Conservation (phyloP, 2,113 vertebrate species). For the Chloropsis hardwickii region DNA sequence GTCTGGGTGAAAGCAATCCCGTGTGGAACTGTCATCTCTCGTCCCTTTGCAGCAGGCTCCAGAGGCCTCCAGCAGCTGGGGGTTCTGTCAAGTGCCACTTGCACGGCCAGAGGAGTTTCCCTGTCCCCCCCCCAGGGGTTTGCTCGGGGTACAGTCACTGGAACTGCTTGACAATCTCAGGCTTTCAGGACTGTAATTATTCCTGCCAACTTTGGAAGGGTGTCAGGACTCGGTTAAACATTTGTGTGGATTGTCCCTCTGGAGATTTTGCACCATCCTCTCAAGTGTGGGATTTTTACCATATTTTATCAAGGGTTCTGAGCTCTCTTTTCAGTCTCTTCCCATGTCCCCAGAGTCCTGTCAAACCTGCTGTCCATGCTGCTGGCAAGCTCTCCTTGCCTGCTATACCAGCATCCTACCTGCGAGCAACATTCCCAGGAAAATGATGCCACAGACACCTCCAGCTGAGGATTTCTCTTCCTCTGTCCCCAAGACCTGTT, state of each 20-base stretch:
- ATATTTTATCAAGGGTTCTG: neutral
- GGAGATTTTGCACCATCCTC: neutral
- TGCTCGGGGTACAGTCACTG: neutral
- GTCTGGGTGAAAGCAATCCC: neutral
- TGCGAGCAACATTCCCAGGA: neutral
- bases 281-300: neutral
- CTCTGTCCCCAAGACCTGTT: neutral
- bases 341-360: neutral
- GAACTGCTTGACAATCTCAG: neutral
- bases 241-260: neutral
- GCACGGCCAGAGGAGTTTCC: neutral
- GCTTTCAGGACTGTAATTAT: neutral
- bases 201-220: neutral
- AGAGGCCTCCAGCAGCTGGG: neutral
- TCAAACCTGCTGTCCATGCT: neutral
- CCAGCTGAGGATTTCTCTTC: neutral
- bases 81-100: neutral
- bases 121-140: neutral
- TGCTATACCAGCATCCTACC: neutral
- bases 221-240: neutral
- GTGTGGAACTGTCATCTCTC: accelerated
- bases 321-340: neutral
- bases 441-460: neutral
- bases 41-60: neutral
- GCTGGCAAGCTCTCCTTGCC: neutral